Percentiles rank a stretch among this genome's conserved stretches.
Conservation (phyloP, 2,113 vertebrate genomes). For the Rissa tridactyla region DNA sequence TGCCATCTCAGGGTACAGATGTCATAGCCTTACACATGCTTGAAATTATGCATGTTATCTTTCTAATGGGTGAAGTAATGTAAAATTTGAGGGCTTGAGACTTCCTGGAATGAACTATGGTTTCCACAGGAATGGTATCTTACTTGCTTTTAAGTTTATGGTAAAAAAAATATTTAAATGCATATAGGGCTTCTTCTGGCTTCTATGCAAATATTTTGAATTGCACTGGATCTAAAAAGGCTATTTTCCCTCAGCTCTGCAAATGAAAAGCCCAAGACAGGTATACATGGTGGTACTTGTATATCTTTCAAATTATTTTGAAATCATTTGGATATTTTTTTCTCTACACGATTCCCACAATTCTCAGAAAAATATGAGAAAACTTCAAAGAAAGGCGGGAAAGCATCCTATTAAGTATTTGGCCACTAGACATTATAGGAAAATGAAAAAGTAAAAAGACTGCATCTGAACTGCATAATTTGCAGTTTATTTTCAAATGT, state of each 20-base stretch:
- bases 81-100: neutral
- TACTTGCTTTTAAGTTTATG: neutral
- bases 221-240: neutral
- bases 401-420: neutral
- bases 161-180: neutral
- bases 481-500: slow-evolving; percentile 4
- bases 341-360: neutral
- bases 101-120: neutral
- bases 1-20: neutral
- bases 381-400: neutral
- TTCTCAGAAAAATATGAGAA: neutral
- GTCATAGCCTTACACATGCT: neutral
- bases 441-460: neutral
- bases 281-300: neutral
- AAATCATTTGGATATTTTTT: neutral
- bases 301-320: neutral
- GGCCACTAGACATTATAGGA: neutral
- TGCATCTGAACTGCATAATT: neutral
- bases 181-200: neutral
- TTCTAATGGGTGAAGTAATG: neutral
- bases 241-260: neutral
- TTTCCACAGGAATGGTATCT: neutral
- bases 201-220: neutral
- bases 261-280: neutral
- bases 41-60: neutral